phyloP scores from a whole-genome alignment of 2,113 vertebrate species.

The Callionymus lyra region DNA sequence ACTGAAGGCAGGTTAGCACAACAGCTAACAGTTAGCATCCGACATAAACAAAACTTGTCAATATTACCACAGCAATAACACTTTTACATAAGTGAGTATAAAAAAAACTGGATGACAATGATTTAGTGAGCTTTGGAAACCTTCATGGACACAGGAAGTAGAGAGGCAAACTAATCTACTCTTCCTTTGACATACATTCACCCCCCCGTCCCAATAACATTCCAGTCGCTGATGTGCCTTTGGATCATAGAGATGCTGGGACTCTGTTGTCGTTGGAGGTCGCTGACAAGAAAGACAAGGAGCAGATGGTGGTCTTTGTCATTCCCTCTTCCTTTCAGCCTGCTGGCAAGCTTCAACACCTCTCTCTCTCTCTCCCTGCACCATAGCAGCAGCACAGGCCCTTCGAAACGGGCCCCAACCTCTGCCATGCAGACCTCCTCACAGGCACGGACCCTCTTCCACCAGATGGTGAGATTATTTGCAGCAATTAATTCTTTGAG shows the following conservation, averaged over 20 bases:
- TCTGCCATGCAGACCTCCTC: slow-evolving; percentile 80
- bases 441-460: slow-evolving; percentile 88
- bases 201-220: slow-evolving; percentile 70
- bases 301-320: slow-evolving; percentile 94
- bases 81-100: no score
- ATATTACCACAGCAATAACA: no score
- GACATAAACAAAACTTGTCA: no score
- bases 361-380: slow-evolving; percentile 56
- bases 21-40: no score
- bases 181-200: no score
- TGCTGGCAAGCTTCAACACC: slow-evolving; percentile 70
- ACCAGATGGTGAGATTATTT: slow-evolving; percentile 99
- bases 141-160: no score
- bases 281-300: slow-evolving; percentile 85
- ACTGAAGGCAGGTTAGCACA: no score
- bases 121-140: background rate
- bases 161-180: no score
- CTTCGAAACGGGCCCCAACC: slow-evolving; percentile 84
- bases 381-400: slow-evolving; percentile 50
- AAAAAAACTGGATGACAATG: no score
- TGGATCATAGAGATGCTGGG: slow-evolving; percentile 79
- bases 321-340: slow-evolving; percentile 82
- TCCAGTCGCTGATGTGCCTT: slow-evolving; percentile 73
- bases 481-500: slow-evolving; percentile 98
- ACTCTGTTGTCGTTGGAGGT: slow-evolving; percentile 79